Percentiles rank a stretch among this genome's conserved stretches.
phyloP scores from a whole-genome alignment of 2,888 invertebrate genomes.

The Allacma fusca region DNA sequence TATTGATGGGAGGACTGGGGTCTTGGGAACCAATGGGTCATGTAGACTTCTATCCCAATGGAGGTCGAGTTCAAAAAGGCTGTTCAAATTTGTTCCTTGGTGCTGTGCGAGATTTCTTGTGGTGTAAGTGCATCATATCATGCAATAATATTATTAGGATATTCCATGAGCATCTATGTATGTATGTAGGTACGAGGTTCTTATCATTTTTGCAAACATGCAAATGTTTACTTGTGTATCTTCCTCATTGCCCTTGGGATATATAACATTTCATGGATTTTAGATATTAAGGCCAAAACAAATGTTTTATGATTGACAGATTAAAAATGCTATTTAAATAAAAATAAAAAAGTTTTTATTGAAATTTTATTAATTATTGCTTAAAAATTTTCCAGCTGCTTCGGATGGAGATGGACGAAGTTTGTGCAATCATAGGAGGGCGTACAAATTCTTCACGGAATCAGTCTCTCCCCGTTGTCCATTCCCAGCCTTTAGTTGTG shows the following conservation, averaged over 20 bases:
- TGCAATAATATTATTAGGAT: not conserved
- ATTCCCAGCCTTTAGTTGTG: conserved; percentile 90
- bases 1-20: conserved; percentile 87
- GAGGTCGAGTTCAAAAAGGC: conserved; percentile 89
- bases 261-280: too few species aligned
- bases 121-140: conserved; percentile 72
- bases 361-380: not conserved
- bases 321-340: too few species aligned
- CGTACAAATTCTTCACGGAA: conserved; percentile 94
- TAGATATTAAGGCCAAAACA: too few species aligned
- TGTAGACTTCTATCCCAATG: conserved; percentile 86
- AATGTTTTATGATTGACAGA: too few species aligned
- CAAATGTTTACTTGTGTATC: too few species aligned
- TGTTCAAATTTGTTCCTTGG: conserved; percentile 92
- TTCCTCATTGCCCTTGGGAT: too few species aligned
- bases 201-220: too few species aligned
- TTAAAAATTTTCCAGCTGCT: conserved; percentile 65
- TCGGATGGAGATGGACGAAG: conserved; percentile 85
- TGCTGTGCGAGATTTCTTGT: conserved; percentile 86
- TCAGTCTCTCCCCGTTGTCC: conserved; percentile 89
- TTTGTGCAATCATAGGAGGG: conserved; percentile 89
- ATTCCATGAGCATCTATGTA: too few species aligned
- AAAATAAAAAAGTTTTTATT: too few species aligned
- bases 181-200: too few species aligned
- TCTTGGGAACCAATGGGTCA: conserved; percentile 92